A percentile compares a stretch with the other conserved stretches of the same genome.
These are phyloP conservation scores for Ditylenchus dipsaci DNA, from an alignment of 1,140 invertebrate species.

Conservation along the genomic window DNA sequence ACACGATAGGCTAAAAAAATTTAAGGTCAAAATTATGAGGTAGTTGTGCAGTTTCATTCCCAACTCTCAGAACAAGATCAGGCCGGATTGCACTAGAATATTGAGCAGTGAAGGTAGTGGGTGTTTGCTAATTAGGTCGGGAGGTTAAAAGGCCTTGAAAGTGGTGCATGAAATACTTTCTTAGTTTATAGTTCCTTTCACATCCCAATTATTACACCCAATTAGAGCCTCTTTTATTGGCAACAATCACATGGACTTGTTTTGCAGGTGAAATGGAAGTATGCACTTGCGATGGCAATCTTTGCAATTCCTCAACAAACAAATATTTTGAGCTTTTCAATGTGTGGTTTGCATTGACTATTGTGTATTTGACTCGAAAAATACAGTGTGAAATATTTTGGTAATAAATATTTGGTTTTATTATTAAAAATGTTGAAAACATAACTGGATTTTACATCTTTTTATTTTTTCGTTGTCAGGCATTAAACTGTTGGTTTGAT, in stretches of 20 bases:
- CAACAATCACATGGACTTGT: not conserved
- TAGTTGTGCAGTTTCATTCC: conserved; percentile 50
- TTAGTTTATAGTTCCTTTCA: too few relatives aligned
- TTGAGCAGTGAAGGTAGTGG: conserved; percentile 48
- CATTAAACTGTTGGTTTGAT: too few relatives aligned
- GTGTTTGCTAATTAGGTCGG: not conserved
- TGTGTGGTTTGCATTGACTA: not conserved
- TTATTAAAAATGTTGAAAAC: too few relatives aligned
- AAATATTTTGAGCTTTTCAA: not conserved
- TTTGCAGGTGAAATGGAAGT: conserved; percentile 46
- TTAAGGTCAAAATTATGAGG: too few relatives aligned
- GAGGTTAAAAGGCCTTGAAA: too few relatives aligned
- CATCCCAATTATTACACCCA: not conserved
- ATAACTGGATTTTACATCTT: too few relatives aligned
- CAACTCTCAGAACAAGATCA: conserved; percentile 47
- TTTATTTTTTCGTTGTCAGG: too few relatives aligned
- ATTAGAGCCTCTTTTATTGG: not conserved
- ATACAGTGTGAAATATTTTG: not conserved
- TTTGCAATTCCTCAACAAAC: conserved; percentile 36
- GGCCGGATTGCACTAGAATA: conserved; percentile 46
- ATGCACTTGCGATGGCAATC: conserved; percentile 49
- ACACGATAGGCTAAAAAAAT: too few relatives aligned
- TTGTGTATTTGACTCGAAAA: not conserved
- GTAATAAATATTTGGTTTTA: not conserved
- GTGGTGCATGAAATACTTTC: too few relatives aligned